phyloP scores from a whole-genome alignment of 2,113 vertebrate species.

The Colaptes auratus region DNA sequence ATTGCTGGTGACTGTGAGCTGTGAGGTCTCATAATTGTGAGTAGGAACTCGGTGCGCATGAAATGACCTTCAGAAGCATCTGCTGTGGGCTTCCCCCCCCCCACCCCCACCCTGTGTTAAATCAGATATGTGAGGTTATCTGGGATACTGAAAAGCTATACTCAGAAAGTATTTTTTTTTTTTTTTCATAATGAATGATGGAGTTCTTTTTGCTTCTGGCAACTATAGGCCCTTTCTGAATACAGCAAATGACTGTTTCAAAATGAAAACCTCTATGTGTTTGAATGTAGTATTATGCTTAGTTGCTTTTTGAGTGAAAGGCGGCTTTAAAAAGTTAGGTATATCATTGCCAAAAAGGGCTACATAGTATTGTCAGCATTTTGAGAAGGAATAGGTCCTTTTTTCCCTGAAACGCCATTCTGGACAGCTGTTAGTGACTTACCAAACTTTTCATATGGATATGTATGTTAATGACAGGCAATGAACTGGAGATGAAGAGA shows the following conservation, averaged over 20 bases:
- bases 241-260: slow-evolving; percentile 86
- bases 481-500: slow-evolving; percentile 99
- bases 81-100: slow-evolving; percentile 25
- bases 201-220: slow-evolving; percentile 79
- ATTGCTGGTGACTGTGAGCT: slow-evolving; percentile 18
- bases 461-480: slow-evolving; percentile 99
- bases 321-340: slow-evolving; percentile 98
- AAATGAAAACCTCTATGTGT: slow-evolving; percentile 84
- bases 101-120: slow-evolving; percentile 15
- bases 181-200: slow-evolving; percentile 76
- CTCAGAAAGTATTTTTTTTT: slow-evolving; percentile 55
- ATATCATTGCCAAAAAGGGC: slow-evolving; percentile 97
- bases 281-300: slow-evolving; percentile 93
- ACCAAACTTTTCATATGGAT: slow-evolving; percentile 99
- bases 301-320: slow-evolving; percentile 93
- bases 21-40: slow-evolving; percentile 54
- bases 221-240: slow-evolving; percentile 79
- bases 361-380: slow-evolving; percentile 99
- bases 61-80: slow-evolving; percentile 66
- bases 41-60: background rate
- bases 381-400: slow-evolving; percentile 91
- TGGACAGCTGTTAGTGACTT: slow-evolving; percentile 99
- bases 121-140: slow-evolving; percentile 69
- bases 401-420: slow-evolving; percentile 85
- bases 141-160: slow-evolving; percentile 71